Conservation (phyloP, 2,888 invertebrate genomes). For the Sesia bembeciformis region DNA sequence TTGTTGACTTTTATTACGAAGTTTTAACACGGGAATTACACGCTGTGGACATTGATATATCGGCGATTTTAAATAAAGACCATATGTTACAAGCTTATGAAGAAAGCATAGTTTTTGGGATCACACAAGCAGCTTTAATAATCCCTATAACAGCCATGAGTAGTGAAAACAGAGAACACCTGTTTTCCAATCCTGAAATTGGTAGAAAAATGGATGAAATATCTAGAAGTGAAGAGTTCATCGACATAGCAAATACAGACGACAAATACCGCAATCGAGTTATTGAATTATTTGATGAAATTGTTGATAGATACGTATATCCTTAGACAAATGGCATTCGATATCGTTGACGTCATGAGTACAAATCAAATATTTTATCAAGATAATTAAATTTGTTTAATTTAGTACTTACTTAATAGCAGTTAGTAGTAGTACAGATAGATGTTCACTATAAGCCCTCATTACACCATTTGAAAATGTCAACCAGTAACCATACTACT, state of each 20-base stretch:
- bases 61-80: constrained; percentile 25
- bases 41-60: constrained; percentile 26
- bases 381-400: too few relatives aligned
- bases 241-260: constrained; percentile 35
- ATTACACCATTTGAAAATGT: too few relatives aligned
- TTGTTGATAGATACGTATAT: constrained; percentile 60
- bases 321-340: constrained; percentile 5
- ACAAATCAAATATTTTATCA: neutral
- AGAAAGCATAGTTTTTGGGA: constrained; percentile 41
- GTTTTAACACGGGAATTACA: constrained; percentile 53
- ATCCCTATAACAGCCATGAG: constrained; percentile 41
- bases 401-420: too few relatives aligned
- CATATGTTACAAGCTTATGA: constrained; percentile 29
- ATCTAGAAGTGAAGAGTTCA: constrained; percentile 43
- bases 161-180: constrained; percentile 25
- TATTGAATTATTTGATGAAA: constrained; percentile 70
- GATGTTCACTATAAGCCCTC: too few relatives aligned
- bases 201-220: constrained; percentile 27
- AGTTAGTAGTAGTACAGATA: too few relatives aligned
- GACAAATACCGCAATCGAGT: constrained; percentile 47
- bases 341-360: neutral
- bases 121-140: constrained; percentile 51
- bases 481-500: too few relatives aligned
- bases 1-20: constrained; percentile 72
- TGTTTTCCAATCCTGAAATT: constrained; percentile 35